Evolutionary conservation across 2,888 invertebrate genomes (phyloP).

Genomic region (Dexiosoma caninum): DNA sequence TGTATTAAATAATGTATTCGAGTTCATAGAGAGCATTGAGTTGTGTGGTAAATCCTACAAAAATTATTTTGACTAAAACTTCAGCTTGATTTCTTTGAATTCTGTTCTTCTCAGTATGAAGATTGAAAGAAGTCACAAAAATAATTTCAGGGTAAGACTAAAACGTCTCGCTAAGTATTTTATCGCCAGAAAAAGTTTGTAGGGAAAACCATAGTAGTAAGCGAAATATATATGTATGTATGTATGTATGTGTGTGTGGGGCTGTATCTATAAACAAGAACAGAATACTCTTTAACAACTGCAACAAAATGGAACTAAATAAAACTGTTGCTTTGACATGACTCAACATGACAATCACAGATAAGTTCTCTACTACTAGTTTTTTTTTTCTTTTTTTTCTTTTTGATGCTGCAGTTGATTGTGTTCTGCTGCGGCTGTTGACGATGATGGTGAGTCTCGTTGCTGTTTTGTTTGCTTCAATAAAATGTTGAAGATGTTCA

Average conservation of each 20-base stretch:
- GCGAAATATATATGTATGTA: not conserved
- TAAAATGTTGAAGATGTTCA: conserved; percentile 41
- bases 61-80: no score
- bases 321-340: conserved; percentile 61
- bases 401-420: conserved; percentile 27
- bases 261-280: not conserved
- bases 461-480: conserved; percentile 28
- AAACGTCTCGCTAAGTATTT: no score
- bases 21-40: not conserved
- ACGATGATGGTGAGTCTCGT: conserved; percentile 33
- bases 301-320: conserved; percentile 26
- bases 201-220: no score
- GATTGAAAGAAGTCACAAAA: no score
- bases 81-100: no score
- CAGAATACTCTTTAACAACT: conserved; percentile 45
- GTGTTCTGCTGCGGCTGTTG: conserved; percentile 6
- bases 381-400: conserved; percentile 2
- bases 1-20: not conserved
- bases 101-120: no score
- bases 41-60: no score
- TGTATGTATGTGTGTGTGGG: no score
- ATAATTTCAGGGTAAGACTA: no score
- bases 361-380: conserved; percentile 51
- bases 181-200: no score
- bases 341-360: conserved; percentile 62